phyloP scores from a whole-genome alignment of 2,797 vertebrate species.

The Enteromius thamalakanensis region DNA sequence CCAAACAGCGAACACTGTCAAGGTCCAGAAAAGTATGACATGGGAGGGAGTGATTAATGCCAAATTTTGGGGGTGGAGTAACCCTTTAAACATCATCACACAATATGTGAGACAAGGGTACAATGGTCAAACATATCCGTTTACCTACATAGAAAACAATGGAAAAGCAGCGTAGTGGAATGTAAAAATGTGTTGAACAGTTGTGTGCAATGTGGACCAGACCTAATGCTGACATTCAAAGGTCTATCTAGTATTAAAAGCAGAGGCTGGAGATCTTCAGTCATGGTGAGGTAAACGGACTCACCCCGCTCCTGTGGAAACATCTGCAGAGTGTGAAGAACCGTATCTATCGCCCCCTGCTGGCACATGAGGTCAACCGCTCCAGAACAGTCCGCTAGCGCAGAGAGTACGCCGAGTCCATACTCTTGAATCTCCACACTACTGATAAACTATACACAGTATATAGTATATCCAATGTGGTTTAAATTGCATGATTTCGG shows the following conservation, averaged over 20 bases:
- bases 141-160: not conserved
- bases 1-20: too few species aligned
- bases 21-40: too few species aligned
- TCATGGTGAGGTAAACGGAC: not conserved
- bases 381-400: slow-evolving; percentile 83
- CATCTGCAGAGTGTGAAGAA: slow-evolving; percentile 91
- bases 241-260: not conserved
- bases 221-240: not conserved
- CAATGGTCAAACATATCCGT: not conserved
- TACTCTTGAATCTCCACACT: slow-evolving; percentile 84
- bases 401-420: slow-evolving; percentile 86
- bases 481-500: not conserved
- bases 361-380: slow-evolving; percentile 86
- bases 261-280: not conserved
- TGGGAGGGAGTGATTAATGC: too few species aligned
- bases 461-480: not conserved
- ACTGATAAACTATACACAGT: slow-evolving; percentile 84
- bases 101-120: not conserved
- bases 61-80: too few species aligned
- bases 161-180: not conserved
- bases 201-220: not conserved
- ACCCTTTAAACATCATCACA: not conserved
- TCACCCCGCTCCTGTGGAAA: slow-evolving; percentile 88
- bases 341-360: slow-evolving; percentile 88
- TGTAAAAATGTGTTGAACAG: not conserved